These are phyloP conservation scores for Euwallacea fornicatus DNA, from an alignment of 1,140 invertebrate genomes.

Conservation along the genomic window DNA sequence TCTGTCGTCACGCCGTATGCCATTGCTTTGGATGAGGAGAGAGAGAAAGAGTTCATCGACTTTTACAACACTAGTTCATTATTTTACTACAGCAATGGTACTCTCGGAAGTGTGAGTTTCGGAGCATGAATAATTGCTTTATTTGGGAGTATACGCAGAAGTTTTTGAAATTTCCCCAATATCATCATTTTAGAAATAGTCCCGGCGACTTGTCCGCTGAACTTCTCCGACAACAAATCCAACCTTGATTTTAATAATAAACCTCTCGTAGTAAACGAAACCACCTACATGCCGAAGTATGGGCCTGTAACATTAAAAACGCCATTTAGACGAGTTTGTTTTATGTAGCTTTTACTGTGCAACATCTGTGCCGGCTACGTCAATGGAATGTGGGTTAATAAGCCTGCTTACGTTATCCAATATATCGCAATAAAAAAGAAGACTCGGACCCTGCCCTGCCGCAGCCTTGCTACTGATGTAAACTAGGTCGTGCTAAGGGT, in stretches of 20 bases:
- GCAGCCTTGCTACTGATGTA: background rate
- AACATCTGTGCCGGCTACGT: constrained; percentile 14
- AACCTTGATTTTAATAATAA: constrained; percentile 14
- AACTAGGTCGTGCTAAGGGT: background rate
- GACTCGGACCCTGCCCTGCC: background rate
- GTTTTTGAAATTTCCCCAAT: background rate
- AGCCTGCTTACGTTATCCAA: background rate
- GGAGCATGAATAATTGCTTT: too few relatives aligned
- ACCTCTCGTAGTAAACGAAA: constrained; percentile 10
- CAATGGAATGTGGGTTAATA: constrained; percentile 5
- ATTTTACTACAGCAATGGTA: background rate
- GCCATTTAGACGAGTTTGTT: background rate
- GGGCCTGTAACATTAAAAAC: constrained; percentile 7
- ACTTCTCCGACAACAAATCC: constrained; percentile 4
- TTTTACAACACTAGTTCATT: background rate
- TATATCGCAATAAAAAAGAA: background rate
- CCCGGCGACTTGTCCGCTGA: background rate
- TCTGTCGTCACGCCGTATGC: background rate
- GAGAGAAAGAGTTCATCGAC: background rate
- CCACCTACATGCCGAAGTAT: constrained; percentile 10
- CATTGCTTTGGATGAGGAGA: background rate
- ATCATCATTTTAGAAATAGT: background rate
- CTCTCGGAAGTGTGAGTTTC: background rate
- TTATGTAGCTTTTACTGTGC: constrained; percentile 11
- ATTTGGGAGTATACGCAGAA: too few relatives aligned